Percentiles rank a stretch among this genome's conserved stretches.
Evolutionary conservation across 2,113 vertebrate genomes (phyloP).

Genomic region (Odocoileus hemionus): DNA sequence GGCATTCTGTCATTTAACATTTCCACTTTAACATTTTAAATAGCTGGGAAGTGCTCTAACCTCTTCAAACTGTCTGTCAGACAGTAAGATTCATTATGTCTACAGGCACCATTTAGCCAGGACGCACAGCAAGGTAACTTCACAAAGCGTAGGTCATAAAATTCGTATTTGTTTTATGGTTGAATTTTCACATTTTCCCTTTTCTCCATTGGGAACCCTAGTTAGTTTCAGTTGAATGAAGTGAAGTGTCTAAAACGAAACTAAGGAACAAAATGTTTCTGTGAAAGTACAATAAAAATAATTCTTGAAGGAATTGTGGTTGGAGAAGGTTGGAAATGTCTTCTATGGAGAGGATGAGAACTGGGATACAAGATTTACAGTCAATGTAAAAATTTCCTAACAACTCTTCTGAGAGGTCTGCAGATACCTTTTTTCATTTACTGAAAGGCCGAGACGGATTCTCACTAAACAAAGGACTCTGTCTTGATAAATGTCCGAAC

Average conservation of each 20-base stretch:
- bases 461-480: background rate
- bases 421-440: background rate
- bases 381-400: background rate
- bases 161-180: conserved; percentile 4
- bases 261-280: conserved; percentile 29
- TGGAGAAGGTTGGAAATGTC: conserved; percentile 8
- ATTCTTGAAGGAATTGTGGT: conserved; percentile 1
- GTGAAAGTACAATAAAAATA: conserved; percentile 35
- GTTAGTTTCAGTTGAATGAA: conserved; percentile 55
- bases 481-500: background rate
- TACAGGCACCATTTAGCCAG: conserved; percentile 2
- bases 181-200: conserved; percentile 24
- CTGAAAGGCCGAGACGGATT: background rate
- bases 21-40: conserved; percentile 43
- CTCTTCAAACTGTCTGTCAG: conserved; percentile 6
- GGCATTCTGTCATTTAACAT: conserved; percentile 43
- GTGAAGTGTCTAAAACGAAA: conserved; percentile 34
- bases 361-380: background rate
- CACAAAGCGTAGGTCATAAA: conserved; percentile 43
- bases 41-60: conserved; percentile 24
- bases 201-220: background rate
- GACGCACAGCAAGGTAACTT: conserved; percentile 1
- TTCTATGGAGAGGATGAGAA: background rate
- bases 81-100: conserved; percentile 5
- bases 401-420: background rate